Percentiles rank a stretch among this genome's conserved stretches.
Evolutionary conservation across 2,797 vertebrate species (phyloP).

Genomic region (Holocentrus rufus): DNA sequence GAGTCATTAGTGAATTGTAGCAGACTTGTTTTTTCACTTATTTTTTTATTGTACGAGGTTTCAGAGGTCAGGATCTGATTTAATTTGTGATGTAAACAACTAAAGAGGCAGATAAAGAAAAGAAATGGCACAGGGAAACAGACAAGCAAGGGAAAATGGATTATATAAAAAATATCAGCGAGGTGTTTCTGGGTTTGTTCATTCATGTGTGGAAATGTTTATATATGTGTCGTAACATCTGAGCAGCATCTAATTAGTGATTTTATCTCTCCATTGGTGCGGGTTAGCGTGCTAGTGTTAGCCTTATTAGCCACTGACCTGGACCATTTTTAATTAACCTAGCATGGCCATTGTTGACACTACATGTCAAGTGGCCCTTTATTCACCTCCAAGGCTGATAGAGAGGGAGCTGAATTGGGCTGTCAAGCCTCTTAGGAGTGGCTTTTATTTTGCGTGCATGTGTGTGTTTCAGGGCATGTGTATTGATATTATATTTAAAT

Average conservation of each 20-base stretch:
- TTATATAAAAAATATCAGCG: slow-evolving; percentile 13
- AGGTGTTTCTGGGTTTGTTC: slow-evolving; percentile 24
- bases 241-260: slow-evolving; percentile 41
- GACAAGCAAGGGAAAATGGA: background rate
- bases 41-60: slow-evolving; percentile 16
- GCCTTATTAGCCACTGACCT: slow-evolving; percentile 41
- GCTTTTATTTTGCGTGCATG: background rate
- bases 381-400: slow-evolving; percentile 9
- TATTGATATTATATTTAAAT: background rate
- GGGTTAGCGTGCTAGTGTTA: slow-evolving; percentile 34
- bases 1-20: slow-evolving; percentile 36
- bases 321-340: slow-evolving; percentile 51
- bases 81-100: slow-evolving; percentile 44
- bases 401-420: background rate
- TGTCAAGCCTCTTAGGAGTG: background rate
- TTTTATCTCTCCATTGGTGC: slow-evolving; percentile 32
- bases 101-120: background rate
- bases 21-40: background rate
- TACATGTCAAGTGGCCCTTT: slow-evolving; percentile 29
- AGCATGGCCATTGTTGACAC: slow-evolving; percentile 17
- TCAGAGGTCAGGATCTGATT: slow-evolving; percentile 35
- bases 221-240: slow-evolving; percentile 3
- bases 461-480: background rate
- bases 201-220: slow-evolving; percentile 50
- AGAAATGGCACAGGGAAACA: background rate